Conservation (phyloP, 35 echinoderm and acorn worm species). For the Lytechinus pictus region DNA sequence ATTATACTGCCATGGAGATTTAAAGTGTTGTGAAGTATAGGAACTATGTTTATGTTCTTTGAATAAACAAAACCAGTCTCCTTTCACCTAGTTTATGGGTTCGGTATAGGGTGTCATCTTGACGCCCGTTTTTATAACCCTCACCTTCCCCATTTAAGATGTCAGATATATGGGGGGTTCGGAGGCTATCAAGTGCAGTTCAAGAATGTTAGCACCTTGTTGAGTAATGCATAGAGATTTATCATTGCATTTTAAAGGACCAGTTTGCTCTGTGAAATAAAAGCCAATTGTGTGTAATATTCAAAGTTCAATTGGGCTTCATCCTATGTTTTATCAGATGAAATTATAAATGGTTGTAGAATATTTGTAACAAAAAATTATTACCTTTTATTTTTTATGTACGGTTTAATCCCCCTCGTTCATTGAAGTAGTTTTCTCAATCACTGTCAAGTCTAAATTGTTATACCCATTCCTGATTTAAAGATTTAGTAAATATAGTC, state of each 20-base stretch:
- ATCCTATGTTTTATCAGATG: not conserved
- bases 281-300: not conserved
- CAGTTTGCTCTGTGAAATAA: not conserved
- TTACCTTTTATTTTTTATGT: no score
- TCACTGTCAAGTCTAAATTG: no score
- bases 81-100: constrained; percentile 45
- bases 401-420: no score
- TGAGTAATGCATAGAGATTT: constrained; percentile 21
- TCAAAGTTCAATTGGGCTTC: not conserved
- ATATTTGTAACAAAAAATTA: not conserved
- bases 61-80: constrained; percentile 52
- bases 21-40: constrained; percentile 3
- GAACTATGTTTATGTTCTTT: constrained; percentile 42
- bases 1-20: not conserved
- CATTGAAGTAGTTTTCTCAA: no score
- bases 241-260: not conserved
- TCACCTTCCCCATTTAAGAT: constrained; percentile 21
- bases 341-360: not conserved
- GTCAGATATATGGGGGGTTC: constrained; percentile 37
- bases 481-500: no score
- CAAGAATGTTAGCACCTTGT: constrained; percentile 42
- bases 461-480: no score
- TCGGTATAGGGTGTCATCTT: constrained; percentile 38
- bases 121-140: constrained; percentile 44
- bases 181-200: constrained; percentile 20